Conservation (phyloP, 2,113 vertebrate genomes). For the Bos javanicus region DNA sequence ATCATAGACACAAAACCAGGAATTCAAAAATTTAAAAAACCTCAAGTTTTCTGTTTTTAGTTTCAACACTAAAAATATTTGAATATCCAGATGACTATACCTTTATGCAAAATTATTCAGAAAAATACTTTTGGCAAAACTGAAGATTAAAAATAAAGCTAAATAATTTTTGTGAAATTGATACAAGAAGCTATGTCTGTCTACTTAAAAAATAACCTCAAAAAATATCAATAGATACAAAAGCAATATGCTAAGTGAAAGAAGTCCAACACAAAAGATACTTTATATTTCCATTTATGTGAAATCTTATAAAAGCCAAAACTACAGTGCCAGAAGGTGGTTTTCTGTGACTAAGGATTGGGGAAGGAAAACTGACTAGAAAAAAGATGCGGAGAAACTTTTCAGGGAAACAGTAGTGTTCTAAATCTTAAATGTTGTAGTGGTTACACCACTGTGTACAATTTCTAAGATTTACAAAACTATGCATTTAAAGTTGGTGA, state of each 20-base stretch:
- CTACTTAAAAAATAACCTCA: not conserved
- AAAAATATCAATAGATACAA: not conserved
- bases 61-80: not conserved
- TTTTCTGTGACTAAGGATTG: not conserved
- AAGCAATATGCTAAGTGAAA: not conserved
- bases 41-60: not conserved
- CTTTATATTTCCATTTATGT: not conserved
- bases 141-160: not conserved
- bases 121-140: not conserved
- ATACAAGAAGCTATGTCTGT: not conserved
- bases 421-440: not conserved
- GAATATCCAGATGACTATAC: not conserved
- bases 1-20: not conserved
- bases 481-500: not conserved
- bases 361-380: not conserved
- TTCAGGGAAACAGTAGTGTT: not conserved
- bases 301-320: not conserved
- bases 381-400: not conserved
- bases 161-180: not conserved
- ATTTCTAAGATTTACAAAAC: not conserved
- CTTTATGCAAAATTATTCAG: not conserved
- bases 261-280: not conserved
- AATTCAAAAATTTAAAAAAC: not conserved
- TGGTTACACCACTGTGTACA: not conserved
- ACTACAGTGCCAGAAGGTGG: not conserved